A percentile compares a stretch with the other conserved stretches of the same genome.
These are phyloP conservation scores for Cantharis nigra DNA, from an alignment of 2,888 invertebrate genomes.

Conservation along the genomic window DNA sequence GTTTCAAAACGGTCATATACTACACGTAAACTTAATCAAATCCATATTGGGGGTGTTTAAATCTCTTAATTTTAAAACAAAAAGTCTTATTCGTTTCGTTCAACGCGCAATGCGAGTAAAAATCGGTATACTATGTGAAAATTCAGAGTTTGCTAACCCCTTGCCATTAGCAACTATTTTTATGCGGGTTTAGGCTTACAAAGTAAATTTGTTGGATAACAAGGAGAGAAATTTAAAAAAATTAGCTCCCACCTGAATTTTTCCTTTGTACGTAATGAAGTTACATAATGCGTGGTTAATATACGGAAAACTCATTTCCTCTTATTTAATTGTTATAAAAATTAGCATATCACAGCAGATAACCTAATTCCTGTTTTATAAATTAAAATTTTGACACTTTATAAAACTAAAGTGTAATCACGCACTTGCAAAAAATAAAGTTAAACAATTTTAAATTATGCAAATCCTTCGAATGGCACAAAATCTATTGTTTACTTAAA, in stretches of 20 bases:
- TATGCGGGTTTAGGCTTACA: not conserved
- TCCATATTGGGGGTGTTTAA: not conserved
- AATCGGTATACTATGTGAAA: no score
- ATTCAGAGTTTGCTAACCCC: not conserved
- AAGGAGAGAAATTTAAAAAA: not conserved
- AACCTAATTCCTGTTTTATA: not conserved
- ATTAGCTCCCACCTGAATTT: not conserved
- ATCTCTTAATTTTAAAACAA: not conserved
- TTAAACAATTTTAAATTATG: not conserved
- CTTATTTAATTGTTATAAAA: not conserved
- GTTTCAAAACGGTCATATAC: not conserved
- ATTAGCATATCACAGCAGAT: not conserved
- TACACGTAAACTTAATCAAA: not conserved
- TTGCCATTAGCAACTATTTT: not conserved
- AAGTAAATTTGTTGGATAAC: not conserved
- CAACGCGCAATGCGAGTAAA: no score
- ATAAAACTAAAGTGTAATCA: not conserved
- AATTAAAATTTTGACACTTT: not conserved
- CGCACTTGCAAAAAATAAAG: not conserved
- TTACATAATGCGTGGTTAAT: not conserved
- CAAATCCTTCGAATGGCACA: not conserved
- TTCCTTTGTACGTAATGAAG: not conserved
- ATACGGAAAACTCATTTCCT: not conserved
- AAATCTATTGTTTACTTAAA: not conserved
- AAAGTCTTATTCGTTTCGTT: no score